phyloP scores from a whole-genome alignment of 2,888 invertebrate genomes.

The Athripsodes cinereus region DNA sequence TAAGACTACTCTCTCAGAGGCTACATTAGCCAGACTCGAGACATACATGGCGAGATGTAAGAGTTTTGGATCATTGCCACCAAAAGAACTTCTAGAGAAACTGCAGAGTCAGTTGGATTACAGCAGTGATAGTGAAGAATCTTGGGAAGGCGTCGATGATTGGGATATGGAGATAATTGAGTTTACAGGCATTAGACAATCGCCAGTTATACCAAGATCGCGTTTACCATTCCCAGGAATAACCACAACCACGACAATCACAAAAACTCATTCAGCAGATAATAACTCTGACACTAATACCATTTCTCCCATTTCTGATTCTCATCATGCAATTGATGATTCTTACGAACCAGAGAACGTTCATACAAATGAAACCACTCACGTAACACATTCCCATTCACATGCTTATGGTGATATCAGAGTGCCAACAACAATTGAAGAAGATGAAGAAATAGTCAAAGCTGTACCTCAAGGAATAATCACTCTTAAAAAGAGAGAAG shows the following conservation, averaged over 20 bases:
- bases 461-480: constrained; percentile 7
- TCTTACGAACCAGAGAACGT: background rate
- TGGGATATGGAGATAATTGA: constrained; percentile 45
- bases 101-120: constrained; percentile 33
- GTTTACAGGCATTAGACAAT: constrained; percentile 37
- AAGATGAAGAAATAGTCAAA: constrained; percentile 15
- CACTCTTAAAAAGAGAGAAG: constrained; percentile 15
- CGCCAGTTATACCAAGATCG: constrained; percentile 20
- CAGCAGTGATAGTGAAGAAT: constrained; percentile 42
- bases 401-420: background rate
- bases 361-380: background rate
- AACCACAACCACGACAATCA: background rate
- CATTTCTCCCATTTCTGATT: background rate
- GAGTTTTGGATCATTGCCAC: constrained; percentile 42
- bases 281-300: background rate
- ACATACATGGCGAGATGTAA: constrained; percentile 42
- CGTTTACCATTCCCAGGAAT: constrained; percentile 9
- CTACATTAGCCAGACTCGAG: constrained; percentile 38
- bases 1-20: constrained; percentile 32
- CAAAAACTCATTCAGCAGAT: background rate
- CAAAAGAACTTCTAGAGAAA: constrained; percentile 40
- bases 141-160: constrained; percentile 43
- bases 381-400: background rate
- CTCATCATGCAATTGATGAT: background rate
- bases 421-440: constrained; percentile 19